Evolutionary conservation across 2,797 vertebrate species (phyloP), one percentile per base, ranked within the genome.

Genomic region (Sciaenops ocellatus): DNA sequence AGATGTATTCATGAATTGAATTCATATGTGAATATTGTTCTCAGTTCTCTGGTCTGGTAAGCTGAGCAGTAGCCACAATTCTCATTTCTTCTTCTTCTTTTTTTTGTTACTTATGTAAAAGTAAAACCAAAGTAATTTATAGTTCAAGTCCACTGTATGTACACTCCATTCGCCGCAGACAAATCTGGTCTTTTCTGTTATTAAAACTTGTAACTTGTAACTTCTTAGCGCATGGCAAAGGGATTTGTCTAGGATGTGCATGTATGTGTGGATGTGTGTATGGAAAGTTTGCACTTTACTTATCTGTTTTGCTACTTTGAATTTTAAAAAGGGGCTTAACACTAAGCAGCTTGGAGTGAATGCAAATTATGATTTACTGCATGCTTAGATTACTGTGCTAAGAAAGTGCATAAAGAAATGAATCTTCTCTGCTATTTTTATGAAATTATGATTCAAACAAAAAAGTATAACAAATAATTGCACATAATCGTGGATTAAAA

Each of bases 71-170:
- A 12, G 24, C 24, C 55, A 9, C 22, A 61, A 64, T 8, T 85
- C 18, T 78, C 64, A 20, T 68, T 84, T 86, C 68, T 80, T 61
- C 51, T 82, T n/a, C n/a, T n/a, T n/a, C n/a, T 84, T 83, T 77
- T 51, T 41, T 16, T 28, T 71, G n/a, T 26, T 55, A 63, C 48
- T 5, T 30, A n/a, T n/a, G n/a, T n/a, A n/a, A n/a, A n/a, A n/a
- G n/a, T n/a, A n/a, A n/a, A n/a, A n/a, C n/a, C n/a, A n/a, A n/a
- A n/a, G n/a, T n/a, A n/a, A n/a, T n/a, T n/a, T n/a, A n/a, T n/a
- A n/a, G n/a, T n/a, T n/a, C n/a, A n/a, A n/a, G n/a, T n/a, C n/a
- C n/a, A n/a, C n/a, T n/a, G n/a, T n/a, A n/a, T n/a, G n/a, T n/a
- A n/a, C n/a, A n/a, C n/a, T n/a, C n/a, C n/a, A n/a, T n/a, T n/a